Evolutionary conservation across 2,113 vertebrate species (phyloP).

Genomic region (Pantherophis guttatus): DNA sequence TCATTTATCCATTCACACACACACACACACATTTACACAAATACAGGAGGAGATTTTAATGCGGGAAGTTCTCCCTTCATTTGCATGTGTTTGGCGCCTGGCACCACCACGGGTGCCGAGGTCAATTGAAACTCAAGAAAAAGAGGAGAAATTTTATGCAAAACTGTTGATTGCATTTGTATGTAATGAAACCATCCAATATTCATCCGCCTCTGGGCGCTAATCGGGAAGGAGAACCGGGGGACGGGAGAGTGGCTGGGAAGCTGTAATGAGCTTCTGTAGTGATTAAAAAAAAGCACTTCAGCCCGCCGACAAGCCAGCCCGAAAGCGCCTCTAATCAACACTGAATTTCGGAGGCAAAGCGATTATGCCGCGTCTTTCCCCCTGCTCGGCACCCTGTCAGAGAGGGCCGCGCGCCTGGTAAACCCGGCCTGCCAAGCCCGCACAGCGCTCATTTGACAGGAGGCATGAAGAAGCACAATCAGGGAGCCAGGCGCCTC

Average conservation of each 20-base stretch:
- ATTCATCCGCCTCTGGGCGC: constrained; percentile 85
- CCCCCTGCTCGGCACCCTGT: constrained; percentile 70
- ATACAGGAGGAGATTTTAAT: constrained; percentile 39
- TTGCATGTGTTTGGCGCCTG: constrained; percentile 84
- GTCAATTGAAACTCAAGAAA: constrained; percentile 87
- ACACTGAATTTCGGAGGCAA: constrained; percentile 78
- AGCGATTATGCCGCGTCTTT: constrained; percentile 76
- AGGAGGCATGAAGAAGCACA: constrained; percentile 66
- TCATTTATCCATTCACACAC: neutral
- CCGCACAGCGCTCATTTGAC: constrained; percentile 49
- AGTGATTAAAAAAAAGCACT: constrained; percentile 87
- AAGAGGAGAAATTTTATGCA: constrained; percentile 83
- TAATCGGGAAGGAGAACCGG: constrained; percentile 86
- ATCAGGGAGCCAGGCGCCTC: constrained; percentile 63
- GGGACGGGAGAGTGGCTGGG: constrained; percentile 89
- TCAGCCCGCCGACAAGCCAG: constrained; percentile 82
- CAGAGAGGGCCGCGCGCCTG: constrained; percentile 71
- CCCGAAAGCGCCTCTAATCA: constrained; percentile 87
- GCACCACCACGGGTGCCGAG: constrained; percentile 78
- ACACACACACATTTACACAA: neutral
- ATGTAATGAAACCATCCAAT: constrained; percentile 89
- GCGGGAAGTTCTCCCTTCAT: constrained; percentile 74
- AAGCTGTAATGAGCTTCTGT: constrained; percentile 83
- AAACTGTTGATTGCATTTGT: constrained; percentile 89
- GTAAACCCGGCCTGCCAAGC: constrained; percentile 72